Evolutionary conservation across 2,797 vertebrate genomes (phyloP).

Genomic region (Artibeus jamaicensis): DNA sequence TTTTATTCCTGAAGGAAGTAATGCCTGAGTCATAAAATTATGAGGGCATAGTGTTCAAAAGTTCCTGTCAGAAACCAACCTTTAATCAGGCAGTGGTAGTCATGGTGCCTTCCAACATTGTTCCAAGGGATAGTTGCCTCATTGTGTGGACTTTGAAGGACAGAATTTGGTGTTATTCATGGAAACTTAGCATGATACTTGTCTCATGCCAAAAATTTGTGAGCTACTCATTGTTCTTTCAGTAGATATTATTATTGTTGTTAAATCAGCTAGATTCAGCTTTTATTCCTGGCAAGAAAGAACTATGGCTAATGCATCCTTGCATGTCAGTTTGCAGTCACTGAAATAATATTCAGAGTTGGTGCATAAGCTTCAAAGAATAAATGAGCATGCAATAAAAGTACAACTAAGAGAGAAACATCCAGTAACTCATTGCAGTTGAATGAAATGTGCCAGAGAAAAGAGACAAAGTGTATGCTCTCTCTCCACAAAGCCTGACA

Average conservation of each 20-base stretch:
- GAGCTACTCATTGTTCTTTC: background rate
- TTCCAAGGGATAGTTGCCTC: background rate
- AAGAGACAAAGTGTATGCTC: background rate
- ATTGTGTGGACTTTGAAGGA: background rate
- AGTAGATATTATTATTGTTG: slow-evolving; percentile 27
- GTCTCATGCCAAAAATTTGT: background rate
- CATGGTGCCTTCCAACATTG: background rate
- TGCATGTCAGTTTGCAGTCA: background rate
- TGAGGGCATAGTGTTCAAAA: background rate
- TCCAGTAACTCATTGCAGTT: background rate
- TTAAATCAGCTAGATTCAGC: background rate
- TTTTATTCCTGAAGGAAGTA: background rate
- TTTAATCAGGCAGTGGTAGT: background rate
- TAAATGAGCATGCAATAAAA: background rate
- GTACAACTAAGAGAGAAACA: background rate
- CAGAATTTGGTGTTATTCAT: background rate
- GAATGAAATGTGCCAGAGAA: background rate
- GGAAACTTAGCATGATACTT: background rate
- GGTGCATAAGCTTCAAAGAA: background rate
- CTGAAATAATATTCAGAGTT: background rate
- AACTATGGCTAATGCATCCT: background rate
- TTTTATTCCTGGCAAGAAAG: slow-evolving; percentile 2
- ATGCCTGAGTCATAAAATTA: background rate
- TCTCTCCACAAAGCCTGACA: background rate
- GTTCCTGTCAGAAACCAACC: background rate